Percentiles rank a stretch among this genome's conserved stretches.
Evolutionary conservation across 2,888 invertebrate species (phyloP).

Genomic region (Andrena hattorfiana): DNA sequence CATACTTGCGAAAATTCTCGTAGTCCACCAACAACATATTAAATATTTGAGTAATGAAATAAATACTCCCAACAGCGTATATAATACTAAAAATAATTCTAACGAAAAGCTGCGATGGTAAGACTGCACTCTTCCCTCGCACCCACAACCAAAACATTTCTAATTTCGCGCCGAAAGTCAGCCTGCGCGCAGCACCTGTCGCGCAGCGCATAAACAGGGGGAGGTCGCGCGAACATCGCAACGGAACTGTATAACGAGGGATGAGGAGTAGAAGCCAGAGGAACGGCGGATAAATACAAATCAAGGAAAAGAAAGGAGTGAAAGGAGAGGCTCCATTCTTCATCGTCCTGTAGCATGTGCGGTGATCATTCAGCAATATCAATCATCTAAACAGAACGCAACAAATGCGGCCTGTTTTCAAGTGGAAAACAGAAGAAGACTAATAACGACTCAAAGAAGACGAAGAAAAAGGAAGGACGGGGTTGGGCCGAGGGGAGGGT

Average conservation of each 20-base stretch:
- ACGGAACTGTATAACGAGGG: not conserved
- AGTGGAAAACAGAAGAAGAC: slow-evolving; percentile 57
- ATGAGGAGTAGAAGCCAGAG: slow-evolving; percentile 3
- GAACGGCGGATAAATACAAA: slow-evolving; percentile 25
- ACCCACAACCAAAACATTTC: too few relatives aligned
- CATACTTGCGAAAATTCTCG: too few relatives aligned
- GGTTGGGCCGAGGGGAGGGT: not conserved
- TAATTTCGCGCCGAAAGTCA: too few relatives aligned
- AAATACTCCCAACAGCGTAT: too few relatives aligned
- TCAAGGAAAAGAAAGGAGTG: slow-evolving; percentile 3
- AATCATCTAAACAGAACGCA: slow-evolving; percentile 55
- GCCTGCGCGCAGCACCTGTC: not conserved
- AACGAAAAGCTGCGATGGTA: too few relatives aligned
- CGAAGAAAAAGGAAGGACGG: not conserved
- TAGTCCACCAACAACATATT: too few relatives aligned
- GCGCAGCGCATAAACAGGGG: not conserved
- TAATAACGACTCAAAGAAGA: slow-evolving; percentile 42
- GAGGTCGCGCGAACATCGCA: not conserved
- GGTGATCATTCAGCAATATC: slow-evolving; percentile 51
- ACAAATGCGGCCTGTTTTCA: slow-evolving; percentile 44
- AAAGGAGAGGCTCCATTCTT: slow-evolving; percentile 32
- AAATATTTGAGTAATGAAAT: too few relatives aligned
- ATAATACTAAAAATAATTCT: too few relatives aligned
- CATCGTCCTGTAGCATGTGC: slow-evolving; percentile 35
- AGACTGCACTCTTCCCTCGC: too few relatives aligned